These are phyloP conservation scores for Acleris sparsana DNA, from an alignment of 2,888 invertebrate genomes.

Conservation along the genomic window DNA sequence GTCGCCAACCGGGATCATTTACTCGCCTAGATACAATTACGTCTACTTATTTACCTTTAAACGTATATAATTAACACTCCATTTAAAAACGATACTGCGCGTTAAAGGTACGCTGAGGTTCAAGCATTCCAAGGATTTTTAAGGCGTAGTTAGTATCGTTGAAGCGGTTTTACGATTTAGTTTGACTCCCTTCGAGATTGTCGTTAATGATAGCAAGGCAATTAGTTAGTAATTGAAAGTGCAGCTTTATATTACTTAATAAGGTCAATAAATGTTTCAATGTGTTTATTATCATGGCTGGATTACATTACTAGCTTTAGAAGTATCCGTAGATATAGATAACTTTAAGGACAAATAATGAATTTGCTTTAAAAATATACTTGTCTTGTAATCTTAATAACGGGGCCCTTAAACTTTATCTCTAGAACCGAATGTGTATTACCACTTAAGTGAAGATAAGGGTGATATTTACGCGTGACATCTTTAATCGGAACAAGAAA, in stretches of 20 bases:
- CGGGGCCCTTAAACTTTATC: neutral
- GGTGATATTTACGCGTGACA: slow-evolving; percentile 13
- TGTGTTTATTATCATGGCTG: neutral
- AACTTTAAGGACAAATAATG: too few relatives aligned
- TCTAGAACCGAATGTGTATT: slow-evolving; percentile 21
- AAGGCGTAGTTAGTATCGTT: neutral
- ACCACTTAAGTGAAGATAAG: slow-evolving; percentile 16
- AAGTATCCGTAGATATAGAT: neutral
- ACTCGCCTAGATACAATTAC: slow-evolving; percentile 71
- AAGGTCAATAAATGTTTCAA: too few relatives aligned
- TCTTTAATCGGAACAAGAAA: slow-evolving; percentile 14
- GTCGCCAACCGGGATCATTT: slow-evolving; percentile 69
- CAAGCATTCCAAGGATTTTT: neutral
- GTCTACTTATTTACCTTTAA: slow-evolving; percentile 34
- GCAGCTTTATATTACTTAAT: slow-evolving; percentile 1
- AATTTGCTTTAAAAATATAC: too few relatives aligned
- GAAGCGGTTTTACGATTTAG: neutral
- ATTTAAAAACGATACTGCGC: slow-evolving; percentile 6
- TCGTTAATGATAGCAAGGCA: neutral
- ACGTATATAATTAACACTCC: slow-evolving; percentile 52
- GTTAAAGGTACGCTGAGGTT: slow-evolving; percentile 3
- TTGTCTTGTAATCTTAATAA: neutral
- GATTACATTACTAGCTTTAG: neutral
- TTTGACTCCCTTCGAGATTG: neutral
- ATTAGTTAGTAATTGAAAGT: neutral